These are phyloP conservation scores for Busseola fusca DNA, from an alignment of 2,888 invertebrate species.

Conservation along the genomic window DNA sequence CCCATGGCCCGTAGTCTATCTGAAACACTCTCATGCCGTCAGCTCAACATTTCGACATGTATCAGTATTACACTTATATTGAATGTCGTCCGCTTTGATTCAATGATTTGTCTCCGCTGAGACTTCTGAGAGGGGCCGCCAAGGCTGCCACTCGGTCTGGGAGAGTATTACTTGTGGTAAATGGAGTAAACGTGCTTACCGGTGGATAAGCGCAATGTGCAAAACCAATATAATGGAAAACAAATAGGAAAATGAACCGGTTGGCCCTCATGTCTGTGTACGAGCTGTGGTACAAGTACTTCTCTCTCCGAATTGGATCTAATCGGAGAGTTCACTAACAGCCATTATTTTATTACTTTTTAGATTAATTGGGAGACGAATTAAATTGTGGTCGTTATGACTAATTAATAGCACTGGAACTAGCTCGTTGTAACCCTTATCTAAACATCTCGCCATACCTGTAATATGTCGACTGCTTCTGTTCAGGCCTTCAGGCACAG, in stretches of 20 bases:
- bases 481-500: too few relatives aligned
- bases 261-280: constrained; percentile 3
- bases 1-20: background rate
- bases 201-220: constrained; percentile 13
- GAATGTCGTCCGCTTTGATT: background rate
- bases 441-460: too few relatives aligned
- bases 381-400: background rate
- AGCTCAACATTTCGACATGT: background rate
- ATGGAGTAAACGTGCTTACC: constrained; percentile 8
- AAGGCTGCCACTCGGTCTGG: background rate
- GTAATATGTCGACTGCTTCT: too few relatives aligned
- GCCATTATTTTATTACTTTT: constrained; percentile 2
- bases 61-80: background rate
- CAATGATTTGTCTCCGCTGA: background rate
- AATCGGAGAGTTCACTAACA: constrained; percentile 3
- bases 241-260: background rate
- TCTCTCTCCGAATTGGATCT: constrained; percentile 5
- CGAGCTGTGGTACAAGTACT: background rate
- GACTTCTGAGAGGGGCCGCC: background rate
- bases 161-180: background rate
- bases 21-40: too few relatives aligned
- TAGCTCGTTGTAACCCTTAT: background rate
- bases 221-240: background rate
- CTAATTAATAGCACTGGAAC: background rate
- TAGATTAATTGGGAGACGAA: constrained; percentile 6